Base-by-base conservation (phyloP, 2,113 vertebrate genomes). In the Eupsittula cactorum region DNA sequence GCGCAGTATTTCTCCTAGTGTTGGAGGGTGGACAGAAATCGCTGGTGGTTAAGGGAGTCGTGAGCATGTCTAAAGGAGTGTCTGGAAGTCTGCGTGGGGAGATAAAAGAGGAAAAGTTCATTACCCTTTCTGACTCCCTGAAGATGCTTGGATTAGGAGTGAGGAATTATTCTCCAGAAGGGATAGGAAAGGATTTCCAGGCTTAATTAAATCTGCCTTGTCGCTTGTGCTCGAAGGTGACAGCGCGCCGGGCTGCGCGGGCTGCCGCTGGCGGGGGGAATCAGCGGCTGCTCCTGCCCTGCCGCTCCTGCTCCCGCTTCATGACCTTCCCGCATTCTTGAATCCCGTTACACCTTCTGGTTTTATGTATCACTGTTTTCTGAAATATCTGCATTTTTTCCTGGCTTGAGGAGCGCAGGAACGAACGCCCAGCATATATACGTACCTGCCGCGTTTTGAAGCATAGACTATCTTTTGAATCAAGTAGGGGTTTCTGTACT, bases 21-120 rank as follows among this genome's bases (percentile, higher is more conserved):
- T 3, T 8, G 47, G 70, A 49, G 19, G 41, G 67, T 17, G 73
- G n/a, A 39, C 41, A 15, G 70, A 17, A 41, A 37, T 11, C 27
- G 28, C 33, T 10, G 47, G 11, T 13, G 55, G 57, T 53, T 6
- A 5, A 25, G 59, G 42, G 68, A 85, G 33, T 19, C 39, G 8
- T 3, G 37, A 92, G 87, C 19, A 24, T 60, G 82, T 39, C 68
- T 27, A 6, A 21, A 42, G 64, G 41, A 39, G 42, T 12, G 69
- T 4, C 78, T 78, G 88, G 29, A 33, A 59, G 42, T 10, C 75
- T 9, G 75, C 17, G 12, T n/a, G 67, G 42, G 59, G 39, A 44
- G 52, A 79, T 4, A 27, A 20, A 47, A 47, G 59, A 31, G 83
- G 29, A 64, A 93, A 96, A 98, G 96, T 98, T 97, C 84, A 42